These are phyloP conservation scores for Vollenhovia emeryi DNA, from an alignment of 1,140 invertebrate species.

Conservation along the genomic window DNA sequence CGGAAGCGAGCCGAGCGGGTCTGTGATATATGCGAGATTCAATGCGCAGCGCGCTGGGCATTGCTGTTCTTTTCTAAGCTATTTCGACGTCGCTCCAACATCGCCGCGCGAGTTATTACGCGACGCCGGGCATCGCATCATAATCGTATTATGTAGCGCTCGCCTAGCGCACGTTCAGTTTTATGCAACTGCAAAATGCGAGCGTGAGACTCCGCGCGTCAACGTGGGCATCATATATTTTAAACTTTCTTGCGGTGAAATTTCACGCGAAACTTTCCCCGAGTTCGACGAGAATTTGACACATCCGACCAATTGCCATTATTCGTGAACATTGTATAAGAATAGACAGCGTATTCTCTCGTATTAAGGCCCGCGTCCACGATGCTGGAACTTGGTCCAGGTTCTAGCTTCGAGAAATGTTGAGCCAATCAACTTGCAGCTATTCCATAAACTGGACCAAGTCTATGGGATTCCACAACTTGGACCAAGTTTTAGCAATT, in stretches of 20 bases:
- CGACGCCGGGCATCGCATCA: slow-evolving; percentile 30
- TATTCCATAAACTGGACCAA: no score
- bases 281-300: not conserved
- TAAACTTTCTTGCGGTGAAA: not conserved
- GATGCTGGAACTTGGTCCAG: no score
- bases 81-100: slow-evolving; percentile 38
- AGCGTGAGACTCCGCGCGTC: slow-evolving; percentile 2
- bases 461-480: no score
- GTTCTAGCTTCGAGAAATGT: no score
- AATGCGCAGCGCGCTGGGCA: slow-evolving; percentile 30
- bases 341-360: no score
- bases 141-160: slow-evolving; percentile 41
- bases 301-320: not conserved
- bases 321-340: no score
- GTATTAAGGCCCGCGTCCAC: no score
- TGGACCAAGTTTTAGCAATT: no score
- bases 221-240: not conserved
- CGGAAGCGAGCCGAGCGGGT: slow-evolving; percentile 58
- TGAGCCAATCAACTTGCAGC: no score
- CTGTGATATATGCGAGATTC: slow-evolving; percentile 42
- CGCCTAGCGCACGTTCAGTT: not conserved
- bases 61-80: slow-evolving; percentile 40
- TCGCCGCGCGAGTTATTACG: slow-evolving; percentile 23
- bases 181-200: slow-evolving; percentile 37
- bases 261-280: not conserved